Evolutionary conservation across 1,140 invertebrate species (phyloP).

Genomic region (Drosophila watanabei): DNA sequence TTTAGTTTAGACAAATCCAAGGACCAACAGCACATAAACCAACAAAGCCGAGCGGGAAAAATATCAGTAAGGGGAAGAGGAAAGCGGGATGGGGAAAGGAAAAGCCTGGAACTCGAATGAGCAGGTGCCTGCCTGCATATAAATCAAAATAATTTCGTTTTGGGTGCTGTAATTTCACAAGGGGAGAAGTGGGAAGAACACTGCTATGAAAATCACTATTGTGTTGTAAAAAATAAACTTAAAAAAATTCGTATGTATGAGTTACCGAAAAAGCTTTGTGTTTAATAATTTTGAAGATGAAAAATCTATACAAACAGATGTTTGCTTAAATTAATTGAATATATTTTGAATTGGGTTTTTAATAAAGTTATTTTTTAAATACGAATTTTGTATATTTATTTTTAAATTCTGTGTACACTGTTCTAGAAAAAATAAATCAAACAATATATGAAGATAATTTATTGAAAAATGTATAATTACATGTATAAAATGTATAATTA

Average conservation of each 20-base stretch:
- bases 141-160: constrained; percentile 82
- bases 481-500: too few relatives aligned
- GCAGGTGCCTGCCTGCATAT: constrained; percentile 67
- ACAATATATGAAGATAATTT: too few relatives aligned
- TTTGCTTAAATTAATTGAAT: too few relatives aligned
- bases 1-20: constrained; percentile 77
- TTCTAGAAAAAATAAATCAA: too few relatives aligned
- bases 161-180: constrained; percentile 67
- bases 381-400: too few relatives aligned
- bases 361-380: too few relatives aligned
- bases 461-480: too few relatives aligned
- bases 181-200: constrained; percentile 3
- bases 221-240: not conserved
- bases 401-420: too few relatives aligned
- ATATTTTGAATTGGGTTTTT: too few relatives aligned
- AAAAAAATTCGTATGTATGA: not conserved
- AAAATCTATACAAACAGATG: not conserved
- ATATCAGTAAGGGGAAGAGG: not conserved
- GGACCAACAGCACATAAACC: constrained; percentile 47
- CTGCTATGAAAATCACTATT: not conserved
- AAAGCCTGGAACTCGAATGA: constrained; percentile 17
- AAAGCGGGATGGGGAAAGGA: not conserved
- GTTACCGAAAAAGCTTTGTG: too few relatives aligned
- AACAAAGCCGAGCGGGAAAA: constrained; percentile 17
- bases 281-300: not conserved